Evolutionary conservation across 1,140 invertebrate species (phyloP).

Genomic region (Rhizoglyphus robini): DNA sequence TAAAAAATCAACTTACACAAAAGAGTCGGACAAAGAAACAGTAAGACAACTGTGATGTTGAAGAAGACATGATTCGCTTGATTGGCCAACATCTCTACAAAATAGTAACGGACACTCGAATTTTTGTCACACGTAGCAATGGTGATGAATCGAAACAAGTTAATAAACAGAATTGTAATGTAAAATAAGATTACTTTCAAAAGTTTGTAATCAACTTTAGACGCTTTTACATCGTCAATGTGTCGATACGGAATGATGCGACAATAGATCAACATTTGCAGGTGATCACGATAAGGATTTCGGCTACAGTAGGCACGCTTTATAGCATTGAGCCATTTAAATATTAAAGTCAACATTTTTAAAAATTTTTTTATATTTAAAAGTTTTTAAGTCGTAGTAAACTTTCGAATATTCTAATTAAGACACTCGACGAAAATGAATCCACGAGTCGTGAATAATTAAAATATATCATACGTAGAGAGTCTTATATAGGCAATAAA

Average conservation of each 20-base stretch:
- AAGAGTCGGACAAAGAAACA: neutral
- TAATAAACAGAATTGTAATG: neutral
- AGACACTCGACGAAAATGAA: too few relatives aligned
- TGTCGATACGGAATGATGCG: neutral
- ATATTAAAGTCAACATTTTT: too few relatives aligned
- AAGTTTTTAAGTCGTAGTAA: too few relatives aligned
- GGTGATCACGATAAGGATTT: neutral
- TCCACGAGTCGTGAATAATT: too few relatives aligned
- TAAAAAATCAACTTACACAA: neutral
- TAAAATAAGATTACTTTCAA: neutral
- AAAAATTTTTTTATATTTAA: too few relatives aligned
- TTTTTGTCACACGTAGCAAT: neutral
- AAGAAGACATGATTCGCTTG: neutral
- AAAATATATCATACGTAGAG: too few relatives aligned
- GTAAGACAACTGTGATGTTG: neutral
- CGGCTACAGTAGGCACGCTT: too few relatives aligned
- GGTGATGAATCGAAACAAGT: neutral
- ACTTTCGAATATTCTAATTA: too few relatives aligned
- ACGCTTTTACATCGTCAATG: neutral
- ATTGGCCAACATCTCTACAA: neutral
- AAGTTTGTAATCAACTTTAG: neutral
- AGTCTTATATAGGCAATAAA: too few relatives aligned
- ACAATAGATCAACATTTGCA: neutral
- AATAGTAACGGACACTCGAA: neutral
- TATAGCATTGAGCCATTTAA: too few relatives aligned